Percentiles rank a stretch among this genome's conserved stretches.
phyloP scores from a whole-genome alignment of 2,797 vertebrate genomes.

The Echeneis naucrates region DNA sequence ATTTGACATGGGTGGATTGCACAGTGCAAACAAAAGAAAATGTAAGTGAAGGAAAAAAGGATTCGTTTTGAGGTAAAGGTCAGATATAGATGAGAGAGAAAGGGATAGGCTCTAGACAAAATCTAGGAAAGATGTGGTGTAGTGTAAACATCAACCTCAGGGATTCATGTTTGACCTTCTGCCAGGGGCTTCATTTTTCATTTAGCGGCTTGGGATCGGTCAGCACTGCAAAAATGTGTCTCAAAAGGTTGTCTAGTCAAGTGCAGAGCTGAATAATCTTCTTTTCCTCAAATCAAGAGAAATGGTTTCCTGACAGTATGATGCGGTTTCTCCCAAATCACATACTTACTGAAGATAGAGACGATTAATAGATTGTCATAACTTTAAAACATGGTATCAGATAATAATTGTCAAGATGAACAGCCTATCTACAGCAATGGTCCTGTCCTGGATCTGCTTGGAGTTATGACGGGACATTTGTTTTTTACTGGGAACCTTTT shows the following conservation, averaged over 20 bases:
- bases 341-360: not conserved
- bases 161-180: slow-evolving; percentile 35
- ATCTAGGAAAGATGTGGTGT: not conserved
- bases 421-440: not conserved
- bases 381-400: not conserved
- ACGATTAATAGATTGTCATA: not conserved
- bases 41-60: not conserved
- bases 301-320: not conserved
- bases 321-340: not conserved
- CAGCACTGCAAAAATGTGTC: slow-evolving; percentile 15
- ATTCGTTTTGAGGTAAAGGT: not conserved
- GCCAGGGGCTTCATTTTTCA: slow-evolving; percentile 28
- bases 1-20: not conserved
- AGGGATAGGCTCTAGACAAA: not conserved
- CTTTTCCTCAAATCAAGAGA: slow-evolving; percentile 4
- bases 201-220: slow-evolving; percentile 3
- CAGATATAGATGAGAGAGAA: not conserved
- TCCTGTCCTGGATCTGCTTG: not conserved
- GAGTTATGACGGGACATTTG: not conserved
- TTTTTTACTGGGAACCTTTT: not conserved
- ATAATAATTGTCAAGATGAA: not conserved
- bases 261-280: not conserved
- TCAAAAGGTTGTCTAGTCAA: not conserved
- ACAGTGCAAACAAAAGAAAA: slow-evolving; percentile 2
- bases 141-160: not conserved